Conservation (phyloP, 1,140 invertebrate species). For the Cydia strobilella region DNA sequence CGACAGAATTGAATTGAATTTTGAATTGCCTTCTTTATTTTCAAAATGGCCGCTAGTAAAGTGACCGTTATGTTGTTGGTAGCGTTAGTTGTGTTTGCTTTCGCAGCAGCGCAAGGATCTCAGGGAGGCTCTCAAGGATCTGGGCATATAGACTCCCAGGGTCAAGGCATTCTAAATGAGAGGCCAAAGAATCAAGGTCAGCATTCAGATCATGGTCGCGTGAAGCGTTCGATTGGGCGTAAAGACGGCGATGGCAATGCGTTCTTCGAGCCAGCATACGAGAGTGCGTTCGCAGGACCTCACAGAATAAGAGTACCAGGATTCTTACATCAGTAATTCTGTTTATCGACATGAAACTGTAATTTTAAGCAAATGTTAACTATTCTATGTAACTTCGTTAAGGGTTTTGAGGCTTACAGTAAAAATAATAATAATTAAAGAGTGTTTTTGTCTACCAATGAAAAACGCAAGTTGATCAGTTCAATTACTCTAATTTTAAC, state of each 20-base stretch:
- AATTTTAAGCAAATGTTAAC: background rate
- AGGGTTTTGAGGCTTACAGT: slow-evolving; percentile 16
- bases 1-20: background rate
- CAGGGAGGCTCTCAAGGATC: background rate
- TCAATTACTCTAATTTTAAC: too few species aligned
- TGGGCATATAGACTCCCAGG: background rate
- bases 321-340: slow-evolving; percentile 54
- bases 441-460: too few species aligned
- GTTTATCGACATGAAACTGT: background rate
- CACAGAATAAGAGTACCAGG: slow-evolving; percentile 61
- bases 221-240: slow-evolving; percentile 11
- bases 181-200: background rate
- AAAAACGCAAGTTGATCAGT: too few species aligned
- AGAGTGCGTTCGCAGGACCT: slow-evolving; percentile 53
- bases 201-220: background rate
- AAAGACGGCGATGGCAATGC: slow-evolving; percentile 40
- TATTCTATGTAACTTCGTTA: background rate
- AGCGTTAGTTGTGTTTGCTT: background rate
- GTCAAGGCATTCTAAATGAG: background rate
- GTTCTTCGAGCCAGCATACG: slow-evolving; percentile 43
- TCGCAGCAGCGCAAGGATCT: background rate
- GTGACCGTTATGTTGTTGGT: background rate
- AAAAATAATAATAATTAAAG: too few species aligned
- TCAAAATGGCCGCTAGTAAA: background rate
- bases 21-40: background rate